Percentiles rank a stretch among this genome's conserved stretches.
Conservation (phyloP, 2,113 vertebrate genomes). For the Sigmodon hispidus region DNA sequence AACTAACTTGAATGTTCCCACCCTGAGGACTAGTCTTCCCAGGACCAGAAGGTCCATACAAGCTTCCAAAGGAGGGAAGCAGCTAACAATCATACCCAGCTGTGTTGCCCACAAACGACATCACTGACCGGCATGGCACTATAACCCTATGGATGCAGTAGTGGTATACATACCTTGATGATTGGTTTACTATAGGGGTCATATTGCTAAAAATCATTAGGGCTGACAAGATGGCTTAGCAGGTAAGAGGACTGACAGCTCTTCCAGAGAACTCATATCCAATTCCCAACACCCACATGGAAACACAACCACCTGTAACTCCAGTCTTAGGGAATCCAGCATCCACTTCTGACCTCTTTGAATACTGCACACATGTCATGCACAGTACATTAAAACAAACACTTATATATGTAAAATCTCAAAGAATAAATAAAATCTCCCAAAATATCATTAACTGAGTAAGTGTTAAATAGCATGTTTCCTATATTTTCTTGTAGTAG, state of each 20-base stretch:
- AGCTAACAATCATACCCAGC: background rate
- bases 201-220: background rate
- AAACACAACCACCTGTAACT: background rate
- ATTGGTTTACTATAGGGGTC: background rate
- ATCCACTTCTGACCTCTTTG: background rate
- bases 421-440: background rate
- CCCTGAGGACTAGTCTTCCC: background rate
- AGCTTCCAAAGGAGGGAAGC: background rate
- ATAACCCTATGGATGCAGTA: background rate
- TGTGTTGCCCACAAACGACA: background rate
- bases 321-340: background rate
- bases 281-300: background rate
- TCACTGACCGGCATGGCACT: background rate
- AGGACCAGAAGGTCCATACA: background rate
- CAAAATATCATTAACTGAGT: background rate
- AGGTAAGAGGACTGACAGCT: background rate
- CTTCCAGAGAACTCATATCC: background rate
- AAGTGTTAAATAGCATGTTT: background rate
- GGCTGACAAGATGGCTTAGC: background rate
- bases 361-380: background rate
- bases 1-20: background rate
- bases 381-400: background rate
- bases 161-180: background rate
- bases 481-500: background rate
- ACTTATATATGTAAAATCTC: background rate